Evolutionary conservation across 2,113 vertebrate species (phyloP), one percentile per base, ranked within the genome.

Genomic region (Perognathus longimembris): DNA sequence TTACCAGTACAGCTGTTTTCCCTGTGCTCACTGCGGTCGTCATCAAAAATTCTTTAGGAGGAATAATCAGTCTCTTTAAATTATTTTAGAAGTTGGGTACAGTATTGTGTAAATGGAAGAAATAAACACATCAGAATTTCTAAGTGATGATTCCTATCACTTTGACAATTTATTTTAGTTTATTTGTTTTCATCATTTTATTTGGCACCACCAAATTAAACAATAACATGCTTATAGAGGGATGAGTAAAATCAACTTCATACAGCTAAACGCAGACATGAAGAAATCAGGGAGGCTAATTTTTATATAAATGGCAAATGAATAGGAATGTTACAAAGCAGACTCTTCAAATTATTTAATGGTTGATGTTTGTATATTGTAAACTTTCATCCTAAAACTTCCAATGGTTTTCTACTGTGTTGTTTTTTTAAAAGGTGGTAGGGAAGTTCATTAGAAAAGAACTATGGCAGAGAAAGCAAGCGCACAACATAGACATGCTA

Each of bases 1-100:
- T 67, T 78, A 84, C 79, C 93, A 96, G 94, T 95, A 93, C 92
- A 95, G 90, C 92, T 92, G 87, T 87, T 79, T 32, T 95, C 92
- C 87, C 85, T 93, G 32, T 80, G 32, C 54, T 96, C 80, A 78
- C 88, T 93, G 89, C 70, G 57, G 34, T 45, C 57, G 81, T 71
- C 81, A 80, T 67, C 32, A 76, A 61, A 61, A 50, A 69, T 5
- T 30, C n/a, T 85, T 74, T 74, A 57, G 67, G 61, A 83, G 42
- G 91, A 95, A 90, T 77, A 92, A 84, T 80, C 90, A 78, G 34
- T 6, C 30, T 7, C 20, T 83, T 92, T 63, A 77, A 91, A 70
- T 45, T 92, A 40, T 79, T 88, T 95, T 79, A 66, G 59, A 86
- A 92, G 92, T 54, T 77, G 4, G 2, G 10, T 26, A 1, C 24